These are phyloP conservation scores for Lithodes maja DNA, from an alignment of 2,888 invertebrate species.

Conservation along the genomic window DNA sequence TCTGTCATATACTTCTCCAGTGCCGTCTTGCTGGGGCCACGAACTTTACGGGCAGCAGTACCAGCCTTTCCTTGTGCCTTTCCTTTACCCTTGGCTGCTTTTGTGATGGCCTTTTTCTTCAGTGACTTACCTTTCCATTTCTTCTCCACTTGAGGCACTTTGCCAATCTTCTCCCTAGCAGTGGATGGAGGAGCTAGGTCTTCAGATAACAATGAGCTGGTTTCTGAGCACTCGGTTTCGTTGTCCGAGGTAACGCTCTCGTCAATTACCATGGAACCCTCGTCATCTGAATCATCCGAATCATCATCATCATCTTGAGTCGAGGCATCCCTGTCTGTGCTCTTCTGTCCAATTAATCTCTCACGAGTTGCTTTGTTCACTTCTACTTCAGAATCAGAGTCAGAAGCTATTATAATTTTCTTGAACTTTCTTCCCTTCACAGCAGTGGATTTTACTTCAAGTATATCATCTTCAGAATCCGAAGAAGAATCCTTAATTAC, in stretches of 20 bases:
- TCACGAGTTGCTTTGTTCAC: not conserved
- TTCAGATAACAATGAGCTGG: conserved; percentile 46
- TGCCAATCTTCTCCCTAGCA: conserved; percentile 9
- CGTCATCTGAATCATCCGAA: conserved; percentile 40
- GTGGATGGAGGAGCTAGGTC: not conserved
- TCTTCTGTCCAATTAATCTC: not conserved
- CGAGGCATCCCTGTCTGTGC: not conserved
- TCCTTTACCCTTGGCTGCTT: conserved; percentile 29
- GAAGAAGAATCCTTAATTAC: not conserved
- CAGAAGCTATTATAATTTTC: conserved; percentile 60
- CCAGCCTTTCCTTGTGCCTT: conserved; percentile 15
- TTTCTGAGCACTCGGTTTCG: conserved; percentile 47
- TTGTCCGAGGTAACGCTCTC: conserved; percentile 46
- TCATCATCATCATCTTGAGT: not conserved
- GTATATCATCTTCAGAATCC: conserved; percentile 39
- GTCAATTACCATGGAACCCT: conserved; percentile 49
- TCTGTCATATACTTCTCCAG: conserved; percentile 30
- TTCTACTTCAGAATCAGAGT: conserved; percentile 60
- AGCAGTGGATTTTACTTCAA: not conserved
- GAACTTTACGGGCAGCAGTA: conserved; percentile 8
- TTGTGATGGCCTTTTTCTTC: conserved; percentile 41
- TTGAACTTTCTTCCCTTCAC: conserved; percentile 55
- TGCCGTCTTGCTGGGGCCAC: conserved; percentile 25
- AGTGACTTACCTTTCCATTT: not conserved
- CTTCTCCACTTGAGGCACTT: conserved; percentile 7